A percentile compares a stretch with the other conserved stretches of the same genome.
Conservation (phyloP, 2,113 vertebrate species). For the human (Homo sapiens) region DNA sequence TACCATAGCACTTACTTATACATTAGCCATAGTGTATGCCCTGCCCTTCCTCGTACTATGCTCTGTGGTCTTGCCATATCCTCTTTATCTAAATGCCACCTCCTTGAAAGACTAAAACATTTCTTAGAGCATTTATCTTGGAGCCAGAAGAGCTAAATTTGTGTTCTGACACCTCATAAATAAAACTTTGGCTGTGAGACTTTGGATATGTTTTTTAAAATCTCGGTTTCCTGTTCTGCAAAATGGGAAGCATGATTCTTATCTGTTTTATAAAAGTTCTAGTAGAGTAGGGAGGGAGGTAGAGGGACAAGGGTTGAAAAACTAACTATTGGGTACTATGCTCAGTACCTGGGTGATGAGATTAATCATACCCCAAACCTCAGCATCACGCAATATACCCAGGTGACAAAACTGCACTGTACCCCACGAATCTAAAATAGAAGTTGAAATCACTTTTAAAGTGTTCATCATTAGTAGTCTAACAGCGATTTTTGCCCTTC, state of each 20-base stretch:
- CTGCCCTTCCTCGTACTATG: background rate
- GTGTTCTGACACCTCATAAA: background rate
- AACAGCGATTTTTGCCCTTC: background rate
- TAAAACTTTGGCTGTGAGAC: background rate
- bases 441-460: too few relatives aligned
- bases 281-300: too few relatives aligned
- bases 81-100: background rate
- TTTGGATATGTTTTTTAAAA: background rate
- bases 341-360: too few relatives aligned
- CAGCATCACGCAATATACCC: too few relatives aligned
- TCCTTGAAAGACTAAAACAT: background rate
- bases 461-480: background rate
- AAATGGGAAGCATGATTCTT: background rate
- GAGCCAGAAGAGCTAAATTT: background rate
- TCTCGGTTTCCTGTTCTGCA: conserved; percentile 11
- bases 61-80: background rate
- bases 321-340: too few relatives aligned
- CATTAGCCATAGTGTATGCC: background rate
- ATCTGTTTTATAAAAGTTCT: background rate
- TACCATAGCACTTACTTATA: background rate
- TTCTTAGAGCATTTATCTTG: background rate
- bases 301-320: too few relatives aligned
- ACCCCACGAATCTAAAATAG: too few relatives aligned
- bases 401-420: too few relatives aligned
- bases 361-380: too few relatives aligned